Conservation (phyloP, 2,113 vertebrate species). For the Myrmophylax atrothorax region DNA sequence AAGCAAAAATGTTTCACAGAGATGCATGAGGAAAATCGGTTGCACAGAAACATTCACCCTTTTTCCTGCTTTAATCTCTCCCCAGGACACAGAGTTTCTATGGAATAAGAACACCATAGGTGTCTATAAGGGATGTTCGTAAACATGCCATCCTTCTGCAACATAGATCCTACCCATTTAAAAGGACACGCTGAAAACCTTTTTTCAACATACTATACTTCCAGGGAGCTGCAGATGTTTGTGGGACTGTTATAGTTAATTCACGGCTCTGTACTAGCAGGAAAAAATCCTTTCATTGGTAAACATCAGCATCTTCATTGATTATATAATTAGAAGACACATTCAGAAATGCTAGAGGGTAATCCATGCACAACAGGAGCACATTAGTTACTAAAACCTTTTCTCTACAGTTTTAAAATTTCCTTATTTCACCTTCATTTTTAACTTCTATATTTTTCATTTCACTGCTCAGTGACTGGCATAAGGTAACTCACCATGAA, state of each 20-base stretch:
- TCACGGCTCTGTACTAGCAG: background rate
- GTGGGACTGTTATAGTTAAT: background rate
- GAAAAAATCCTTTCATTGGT: background rate
- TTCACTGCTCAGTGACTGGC: background rate
- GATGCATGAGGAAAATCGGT: background rate
- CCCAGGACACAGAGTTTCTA: background rate
- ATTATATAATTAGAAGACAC: constrained; percentile 49
- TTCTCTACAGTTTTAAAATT: constrained; percentile 15
- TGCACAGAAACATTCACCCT: background rate
- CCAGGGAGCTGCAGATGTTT: background rate
- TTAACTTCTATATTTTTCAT: background rate
- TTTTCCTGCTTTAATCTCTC: background rate
- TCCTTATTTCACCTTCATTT: constrained; percentile 32
- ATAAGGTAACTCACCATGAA: background rate
- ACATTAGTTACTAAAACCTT: constrained; percentile 25
- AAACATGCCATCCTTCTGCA: background rate
- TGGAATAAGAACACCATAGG: background rate
- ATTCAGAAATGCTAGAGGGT: constrained; percentile 21
- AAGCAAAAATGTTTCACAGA: background rate
- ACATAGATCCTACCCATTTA: background rate
- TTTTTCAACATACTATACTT: background rate
- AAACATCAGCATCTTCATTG: constrained; percentile 43
- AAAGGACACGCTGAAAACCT: background rate
- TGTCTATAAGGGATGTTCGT: background rate
- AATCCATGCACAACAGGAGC: constrained; percentile 42